Conservation (phyloP, 2,888 invertebrate species). For the Ceramica pisi region DNA sequence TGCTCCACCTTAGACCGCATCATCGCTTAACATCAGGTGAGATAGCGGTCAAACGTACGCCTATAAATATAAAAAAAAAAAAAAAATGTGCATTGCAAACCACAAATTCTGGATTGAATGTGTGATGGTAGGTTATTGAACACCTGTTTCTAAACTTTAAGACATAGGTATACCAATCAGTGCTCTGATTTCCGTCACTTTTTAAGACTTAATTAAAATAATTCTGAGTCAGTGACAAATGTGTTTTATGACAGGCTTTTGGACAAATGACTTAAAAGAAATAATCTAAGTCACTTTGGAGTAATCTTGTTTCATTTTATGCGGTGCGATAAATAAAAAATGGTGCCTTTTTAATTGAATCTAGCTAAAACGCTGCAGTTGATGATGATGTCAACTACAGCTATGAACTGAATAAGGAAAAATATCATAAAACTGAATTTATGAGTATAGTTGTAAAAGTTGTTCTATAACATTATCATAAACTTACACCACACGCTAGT, state of each 20-base stretch:
- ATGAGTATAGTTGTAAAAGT: slow-evolving; percentile 60
- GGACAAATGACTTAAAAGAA: not conserved
- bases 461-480: slow-evolving; percentile 65
- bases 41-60: too few relatives aligned
- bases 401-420: slow-evolving; percentile 44
- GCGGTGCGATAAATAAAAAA: not conserved
- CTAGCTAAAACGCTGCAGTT: not conserved
- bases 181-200: too few relatives aligned
- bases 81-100: too few relatives aligned
- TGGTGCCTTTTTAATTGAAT: not conserved
- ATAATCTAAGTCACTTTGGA: too few relatives aligned
- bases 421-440: slow-evolving; percentile 30
- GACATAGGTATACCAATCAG: too few relatives aligned
- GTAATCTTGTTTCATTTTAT: slow-evolving; percentile 4
- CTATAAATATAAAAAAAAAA: too few relatives aligned
- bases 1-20: too few relatives aligned
- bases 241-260: too few relatives aligned
- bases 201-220: too few relatives aligned
- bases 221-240: too few relatives aligned
- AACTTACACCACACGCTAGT: slow-evolving; percentile 62
- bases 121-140: not conserved
- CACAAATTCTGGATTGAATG: not conserved
- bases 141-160: not conserved
- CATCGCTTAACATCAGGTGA: too few relatives aligned
- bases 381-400: slow-evolving; percentile 31